phyloP scores from a whole-genome alignment of 2,113 vertebrate species.

The Sminthopsis crassicaudata region DNA sequence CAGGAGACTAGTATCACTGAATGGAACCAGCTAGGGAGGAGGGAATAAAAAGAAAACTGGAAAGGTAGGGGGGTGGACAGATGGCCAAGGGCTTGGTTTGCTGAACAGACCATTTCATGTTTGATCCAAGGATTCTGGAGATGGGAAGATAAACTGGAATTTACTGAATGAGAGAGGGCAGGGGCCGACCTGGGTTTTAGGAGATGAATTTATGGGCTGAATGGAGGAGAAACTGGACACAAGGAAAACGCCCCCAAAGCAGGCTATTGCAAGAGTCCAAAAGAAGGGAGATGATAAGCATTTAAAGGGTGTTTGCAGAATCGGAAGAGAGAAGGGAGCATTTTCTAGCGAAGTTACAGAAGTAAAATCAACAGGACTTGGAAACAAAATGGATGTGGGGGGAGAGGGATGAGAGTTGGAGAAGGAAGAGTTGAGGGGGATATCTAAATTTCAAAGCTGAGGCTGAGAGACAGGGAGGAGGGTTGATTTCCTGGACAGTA shows the following conservation, averaged over 20 bases:
- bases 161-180: neutral
- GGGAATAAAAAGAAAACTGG: neutral
- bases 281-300: neutral
- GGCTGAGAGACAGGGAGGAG: neutral
- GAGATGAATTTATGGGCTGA: neutral
- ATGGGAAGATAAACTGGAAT: neutral
- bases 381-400: neutral
- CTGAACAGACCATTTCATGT: neutral
- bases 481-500: neutral
- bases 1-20: neutral
- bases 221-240: neutral
- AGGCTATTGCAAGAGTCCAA: neutral
- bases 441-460: neutral
- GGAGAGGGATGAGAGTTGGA: neutral
- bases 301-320: neutral
- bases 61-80: neutral
- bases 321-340: neutral
- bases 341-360: neutral
- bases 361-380: neutral
- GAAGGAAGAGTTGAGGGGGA: neutral
- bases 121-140: neutral
- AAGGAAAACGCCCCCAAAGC: neutral
- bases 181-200: neutral
- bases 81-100: neutral
- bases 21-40: neutral